Conservation (phyloP, 1,140 invertebrate species). For the Vanessa atalanta region DNA sequence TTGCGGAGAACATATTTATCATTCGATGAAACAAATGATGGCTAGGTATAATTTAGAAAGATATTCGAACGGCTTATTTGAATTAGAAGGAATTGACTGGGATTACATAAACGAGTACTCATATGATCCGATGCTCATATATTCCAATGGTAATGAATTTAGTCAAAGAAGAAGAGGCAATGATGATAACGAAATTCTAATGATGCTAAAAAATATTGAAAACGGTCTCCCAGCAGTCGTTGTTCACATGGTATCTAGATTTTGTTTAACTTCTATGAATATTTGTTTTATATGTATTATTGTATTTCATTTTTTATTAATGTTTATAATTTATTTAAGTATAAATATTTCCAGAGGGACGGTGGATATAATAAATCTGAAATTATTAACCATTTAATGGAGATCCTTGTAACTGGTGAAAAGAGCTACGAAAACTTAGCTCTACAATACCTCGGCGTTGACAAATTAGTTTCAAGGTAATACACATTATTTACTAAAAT, state of each 20-base stretch:
- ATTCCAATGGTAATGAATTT: slow-evolving; percentile 69
- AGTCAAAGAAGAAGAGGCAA: slow-evolving; percentile 38
- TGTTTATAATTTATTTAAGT: slow-evolving; percentile 26
- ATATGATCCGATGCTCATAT: slow-evolving; percentile 71
- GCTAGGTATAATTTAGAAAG: slow-evolving; percentile 71
- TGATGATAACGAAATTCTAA: slow-evolving; percentile 44
- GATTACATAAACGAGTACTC: slow-evolving; percentile 43
- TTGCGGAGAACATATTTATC: slow-evolving; percentile 60
- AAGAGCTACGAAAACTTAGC: slow-evolving; percentile 64
- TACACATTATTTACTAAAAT: not conserved
- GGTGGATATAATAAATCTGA: slow-evolving; percentile 63
- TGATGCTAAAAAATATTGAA: slow-evolving; percentile 63
- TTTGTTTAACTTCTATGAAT: too few species aligned
- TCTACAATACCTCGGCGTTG: slow-evolving; percentile 45
- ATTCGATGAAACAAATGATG: slow-evolving; percentile 62
- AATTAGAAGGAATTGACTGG: slow-evolving; percentile 61
- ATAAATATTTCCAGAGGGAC: slow-evolving; percentile 63
- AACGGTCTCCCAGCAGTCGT: slow-evolving; percentile 56
- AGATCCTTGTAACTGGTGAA: slow-evolving; percentile 58
- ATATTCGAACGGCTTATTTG: slow-evolving; percentile 64
- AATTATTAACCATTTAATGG: slow-evolving; percentile 68
- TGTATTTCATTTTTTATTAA: not conserved
- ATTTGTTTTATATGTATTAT: not conserved
- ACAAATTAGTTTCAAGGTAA: slow-evolving; percentile 49
- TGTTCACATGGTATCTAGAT: slow-evolving; percentile 56